phyloP scores from a whole-genome alignment of 2,113 vertebrate species.

The Pleuronectes platessa region DNA sequence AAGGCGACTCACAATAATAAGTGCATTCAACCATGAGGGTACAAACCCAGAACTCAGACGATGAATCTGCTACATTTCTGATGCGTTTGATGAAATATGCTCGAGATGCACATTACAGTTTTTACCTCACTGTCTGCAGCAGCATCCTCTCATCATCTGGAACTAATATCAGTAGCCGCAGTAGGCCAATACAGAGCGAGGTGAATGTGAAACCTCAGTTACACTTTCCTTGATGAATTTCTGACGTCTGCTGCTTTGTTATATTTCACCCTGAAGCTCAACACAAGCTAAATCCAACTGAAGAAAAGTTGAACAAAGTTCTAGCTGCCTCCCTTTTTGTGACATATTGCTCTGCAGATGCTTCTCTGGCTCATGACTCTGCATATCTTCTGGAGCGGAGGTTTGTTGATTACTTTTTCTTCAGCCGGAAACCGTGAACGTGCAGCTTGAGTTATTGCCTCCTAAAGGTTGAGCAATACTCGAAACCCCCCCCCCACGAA shows the following conservation, averaged over 20 bases:
- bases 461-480: neutral
- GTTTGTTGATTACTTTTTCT: neutral
- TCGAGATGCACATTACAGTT: slow-evolving; percentile 6
- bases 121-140: neutral
- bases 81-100: slow-evolving; percentile 16
- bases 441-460: neutral
- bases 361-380: neutral
- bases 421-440: neutral
- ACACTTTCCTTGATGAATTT: slow-evolving; percentile 1
- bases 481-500: neutral
- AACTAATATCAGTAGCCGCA: slow-evolving; percentile 10
- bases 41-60: neutral
- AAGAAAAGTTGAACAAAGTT: slow-evolving; percentile 7
- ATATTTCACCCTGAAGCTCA: slow-evolving; percentile 9
- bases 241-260: slow-evolving; percentile 7
- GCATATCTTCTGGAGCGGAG: neutral
- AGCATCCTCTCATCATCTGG: neutral
- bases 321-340: too few species aligned
- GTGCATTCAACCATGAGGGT: too few species aligned
- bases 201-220: neutral
- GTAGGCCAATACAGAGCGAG: slow-evolving; percentile 13
- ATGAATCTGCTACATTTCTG: slow-evolving; percentile 24
- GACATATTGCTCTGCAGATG: slow-evolving; percentile 5
- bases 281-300: neutral
- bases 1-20: too few species aligned